phyloP scores from a whole-genome alignment of 2,888 invertebrate genomes.

The Cerceris rybyensis region DNA sequence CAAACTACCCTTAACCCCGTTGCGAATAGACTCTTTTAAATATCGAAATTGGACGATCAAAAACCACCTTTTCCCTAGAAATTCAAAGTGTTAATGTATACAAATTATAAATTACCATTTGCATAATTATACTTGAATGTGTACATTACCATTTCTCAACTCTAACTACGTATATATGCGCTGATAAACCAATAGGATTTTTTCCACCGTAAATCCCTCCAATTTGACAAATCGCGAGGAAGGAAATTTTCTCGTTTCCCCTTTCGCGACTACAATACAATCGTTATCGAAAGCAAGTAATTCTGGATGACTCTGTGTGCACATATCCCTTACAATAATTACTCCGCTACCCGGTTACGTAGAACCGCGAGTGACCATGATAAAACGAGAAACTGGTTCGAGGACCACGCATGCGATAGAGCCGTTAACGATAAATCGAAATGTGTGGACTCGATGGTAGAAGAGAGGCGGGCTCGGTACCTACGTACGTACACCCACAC shows the following conservation, averaged over 20 bases:
- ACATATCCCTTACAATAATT: constrained; percentile 64
- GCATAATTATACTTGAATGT: too few relatives aligned
- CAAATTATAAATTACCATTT: too few relatives aligned
- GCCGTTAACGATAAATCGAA: constrained; percentile 81
- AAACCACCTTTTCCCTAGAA: too few relatives aligned
- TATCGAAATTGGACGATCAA: too few relatives aligned
- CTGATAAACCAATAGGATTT: too few relatives aligned
- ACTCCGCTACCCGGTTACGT: constrained; percentile 70
- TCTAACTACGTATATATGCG: too few relatives aligned
- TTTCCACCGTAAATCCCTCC: too few relatives aligned
- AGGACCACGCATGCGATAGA: constrained; percentile 76
- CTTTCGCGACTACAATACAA: not conserved
- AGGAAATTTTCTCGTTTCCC: not conserved
- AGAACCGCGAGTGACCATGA: constrained; percentile 66
- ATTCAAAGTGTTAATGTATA: too few relatives aligned
- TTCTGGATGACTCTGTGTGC: constrained; percentile 24
- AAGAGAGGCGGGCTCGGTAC: constrained; percentile 39
- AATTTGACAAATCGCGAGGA: too few relatives aligned
- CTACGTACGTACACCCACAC: constrained; percentile 41
- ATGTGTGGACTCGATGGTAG: constrained; percentile 71
- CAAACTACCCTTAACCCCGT: too few relatives aligned
- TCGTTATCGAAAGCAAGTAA: constrained; percentile 37
- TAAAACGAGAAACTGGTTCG: constrained; percentile 75
- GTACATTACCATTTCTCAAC: too few relatives aligned
- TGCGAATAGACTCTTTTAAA: too few relatives aligned